Conservation (phyloP, 1,140 invertebrate species). For the Zophobas morio region DNA sequence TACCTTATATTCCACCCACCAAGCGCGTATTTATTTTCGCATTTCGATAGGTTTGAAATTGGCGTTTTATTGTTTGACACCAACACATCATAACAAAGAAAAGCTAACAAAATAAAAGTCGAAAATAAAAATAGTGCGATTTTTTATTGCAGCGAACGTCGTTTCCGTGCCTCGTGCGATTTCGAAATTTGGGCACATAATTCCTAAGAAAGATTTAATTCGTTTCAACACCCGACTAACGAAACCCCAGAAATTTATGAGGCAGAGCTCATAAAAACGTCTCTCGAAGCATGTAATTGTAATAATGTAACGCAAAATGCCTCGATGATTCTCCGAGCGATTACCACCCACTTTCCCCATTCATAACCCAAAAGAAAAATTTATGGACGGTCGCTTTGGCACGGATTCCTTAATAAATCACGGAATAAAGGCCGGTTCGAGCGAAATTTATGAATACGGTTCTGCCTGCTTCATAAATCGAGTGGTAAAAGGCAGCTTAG, state of each 20-base stretch:
- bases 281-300: conserved; percentile 23
- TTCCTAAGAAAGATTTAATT: too few species aligned
- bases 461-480: conserved; percentile 10
- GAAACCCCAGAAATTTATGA: conserved; percentile 14
- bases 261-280: conserved; percentile 11
- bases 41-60: too few species aligned
- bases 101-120: too few species aligned
- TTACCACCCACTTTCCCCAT: conserved; percentile 36
- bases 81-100: too few species aligned
- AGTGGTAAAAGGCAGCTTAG: neutral
- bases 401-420: conserved; percentile 29
- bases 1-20: too few species aligned
- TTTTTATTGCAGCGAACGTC: too few species aligned
- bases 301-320: conserved; percentile 13
- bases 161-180: too few species aligned
- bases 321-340: conserved; percentile 19
- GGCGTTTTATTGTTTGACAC: too few species aligned
- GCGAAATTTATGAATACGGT: conserved; percentile 30
- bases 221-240: neutral
- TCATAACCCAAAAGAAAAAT: conserved; percentile 33
- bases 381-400: conserved; percentile 21
- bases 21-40: too few species aligned
- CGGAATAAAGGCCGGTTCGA: conserved; percentile 23
- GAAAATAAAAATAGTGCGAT: too few species aligned
- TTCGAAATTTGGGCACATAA: too few species aligned